Conservation (phyloP, 2,113 vertebrate species). For the Emydura subglobosa region DNA sequence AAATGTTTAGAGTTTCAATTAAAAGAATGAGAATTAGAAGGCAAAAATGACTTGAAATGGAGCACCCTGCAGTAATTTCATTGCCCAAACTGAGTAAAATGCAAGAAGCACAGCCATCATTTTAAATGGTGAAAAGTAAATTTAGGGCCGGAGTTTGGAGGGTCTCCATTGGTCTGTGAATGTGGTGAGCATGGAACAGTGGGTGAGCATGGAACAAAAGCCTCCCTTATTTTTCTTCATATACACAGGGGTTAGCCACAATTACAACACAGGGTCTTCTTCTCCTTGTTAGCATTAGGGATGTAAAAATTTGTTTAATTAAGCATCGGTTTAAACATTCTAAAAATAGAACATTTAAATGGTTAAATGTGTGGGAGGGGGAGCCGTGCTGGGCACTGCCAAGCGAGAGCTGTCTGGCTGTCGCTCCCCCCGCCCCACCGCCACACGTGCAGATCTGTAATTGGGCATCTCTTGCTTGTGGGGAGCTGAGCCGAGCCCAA, state of each 20-base stretch:
- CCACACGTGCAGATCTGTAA: no score
- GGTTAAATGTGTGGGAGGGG: no score
- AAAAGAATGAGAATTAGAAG: background rate
- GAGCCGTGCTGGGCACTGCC: no score
- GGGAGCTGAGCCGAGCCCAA: no score
- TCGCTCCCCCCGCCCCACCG: no score
- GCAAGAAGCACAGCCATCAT: background rate
- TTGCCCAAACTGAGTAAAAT: background rate
- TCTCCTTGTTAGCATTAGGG: background rate
- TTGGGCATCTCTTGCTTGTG: no score
- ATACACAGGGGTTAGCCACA: background rate
- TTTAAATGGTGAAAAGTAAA: background rate
- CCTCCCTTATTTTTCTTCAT: background rate
- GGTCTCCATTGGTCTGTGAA: background rate
- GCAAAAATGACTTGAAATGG: background rate
- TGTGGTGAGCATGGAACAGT: background rate
- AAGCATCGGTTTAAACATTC: no score
- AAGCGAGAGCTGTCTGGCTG: no score
- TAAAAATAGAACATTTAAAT: no score
- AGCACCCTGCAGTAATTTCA: background rate
- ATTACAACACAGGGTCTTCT: background rate
- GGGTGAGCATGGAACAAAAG: background rate
- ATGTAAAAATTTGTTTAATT: no score
- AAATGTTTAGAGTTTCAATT: background rate
- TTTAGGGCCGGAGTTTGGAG: background rate